Evolutionary conservation across 2,888 invertebrate genomes (phyloP).

Genomic region (Argyra leucocephala): DNA sequence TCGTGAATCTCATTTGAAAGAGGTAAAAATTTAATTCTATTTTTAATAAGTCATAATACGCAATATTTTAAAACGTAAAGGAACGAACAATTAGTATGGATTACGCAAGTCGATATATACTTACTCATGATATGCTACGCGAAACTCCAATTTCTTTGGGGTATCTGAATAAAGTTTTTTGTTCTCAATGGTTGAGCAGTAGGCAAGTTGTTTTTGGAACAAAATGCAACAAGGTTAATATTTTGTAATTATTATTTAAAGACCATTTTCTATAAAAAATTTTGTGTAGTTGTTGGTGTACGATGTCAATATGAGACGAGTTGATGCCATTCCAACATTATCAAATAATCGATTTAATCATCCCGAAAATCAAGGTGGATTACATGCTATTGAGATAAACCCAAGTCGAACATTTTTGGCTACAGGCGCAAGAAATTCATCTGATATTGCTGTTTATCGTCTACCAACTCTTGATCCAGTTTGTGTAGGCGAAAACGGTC

Average conservation of each 20-base stretch:
- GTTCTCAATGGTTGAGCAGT: slow-evolving; percentile 91
- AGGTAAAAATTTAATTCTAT: slow-evolving; percentile 42
- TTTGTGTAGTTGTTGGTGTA: slow-evolving; percentile 71
- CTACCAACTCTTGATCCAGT: slow-evolving; percentile 91
- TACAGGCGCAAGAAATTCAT: slow-evolving; percentile 84
- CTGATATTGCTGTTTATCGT: slow-evolving; percentile 78
- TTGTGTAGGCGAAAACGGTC: slow-evolving; percentile 81
- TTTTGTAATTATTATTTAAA: neutral
- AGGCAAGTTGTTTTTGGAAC: slow-evolving; percentile 93
- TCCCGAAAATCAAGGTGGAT: slow-evolving; percentile 63
- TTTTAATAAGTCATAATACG: slow-evolving; percentile 5
- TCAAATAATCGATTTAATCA: slow-evolving; percentile 51
- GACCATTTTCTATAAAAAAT: slow-evolving; percentile 14
- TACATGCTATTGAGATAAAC: slow-evolving; percentile 88
- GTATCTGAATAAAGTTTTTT: slow-evolving; percentile 87
- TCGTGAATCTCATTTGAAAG: slow-evolving; percentile 62
- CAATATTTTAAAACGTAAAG: slow-evolving; percentile 37
- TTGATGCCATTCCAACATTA: slow-evolving; percentile 82
- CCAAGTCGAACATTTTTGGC: slow-evolving; percentile 83
- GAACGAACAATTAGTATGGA: slow-evolving; percentile 60
- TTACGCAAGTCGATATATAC: slow-evolving; percentile 77
- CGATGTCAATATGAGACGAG: slow-evolving; percentile 75
- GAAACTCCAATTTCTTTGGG: slow-evolving; percentile 74
- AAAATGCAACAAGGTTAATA: slow-evolving; percentile 85
- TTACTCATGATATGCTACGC: slow-evolving; percentile 80